Evolutionary conservation across 2,113 vertebrate genomes (phyloP).

Genomic region (Hydropotes inermis): DNA sequence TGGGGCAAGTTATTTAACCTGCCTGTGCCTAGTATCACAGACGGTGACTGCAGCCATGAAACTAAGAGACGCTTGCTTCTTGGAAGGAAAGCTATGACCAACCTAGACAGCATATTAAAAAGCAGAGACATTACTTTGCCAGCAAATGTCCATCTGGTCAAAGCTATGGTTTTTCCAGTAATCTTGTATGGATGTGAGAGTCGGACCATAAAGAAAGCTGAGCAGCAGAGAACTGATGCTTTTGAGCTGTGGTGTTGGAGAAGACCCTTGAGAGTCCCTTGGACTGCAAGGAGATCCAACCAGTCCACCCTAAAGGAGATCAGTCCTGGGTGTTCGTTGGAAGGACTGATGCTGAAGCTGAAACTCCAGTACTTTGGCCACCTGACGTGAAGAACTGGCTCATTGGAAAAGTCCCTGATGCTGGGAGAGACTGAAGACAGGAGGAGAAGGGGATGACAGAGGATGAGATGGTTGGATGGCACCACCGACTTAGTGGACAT

Average conservation of each 20-base stretch:
- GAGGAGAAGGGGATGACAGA: neutral
- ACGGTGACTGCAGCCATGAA: neutral
- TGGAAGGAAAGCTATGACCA: neutral
- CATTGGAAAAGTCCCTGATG: neutral
- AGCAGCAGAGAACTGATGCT: accelerated
- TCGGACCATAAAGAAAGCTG: neutral
- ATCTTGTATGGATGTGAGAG: neutral
- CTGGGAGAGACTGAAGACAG: neutral
- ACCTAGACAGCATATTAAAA: neutral
- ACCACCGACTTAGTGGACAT: accelerated
- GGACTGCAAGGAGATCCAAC: neutral
- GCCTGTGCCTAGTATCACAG: neutral
- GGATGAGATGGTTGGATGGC: neutral
- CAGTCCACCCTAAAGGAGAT: neutral
- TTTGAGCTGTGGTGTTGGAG: neutral
- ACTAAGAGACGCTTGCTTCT: neutral
- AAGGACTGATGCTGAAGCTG: neutral
- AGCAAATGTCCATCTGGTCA: neutral
- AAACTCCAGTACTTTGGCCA: neutral
- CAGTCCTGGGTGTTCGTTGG: accelerated
- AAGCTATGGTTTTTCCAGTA: neutral
- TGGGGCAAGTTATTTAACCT: neutral
- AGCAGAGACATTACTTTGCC: neutral
- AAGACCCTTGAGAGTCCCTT: neutral
- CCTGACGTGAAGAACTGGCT: accelerated